Base-by-base conservation (phyloP, 37 sponge, comb jelly and placozoan species). In the Tethya wilhelma region DNA sequence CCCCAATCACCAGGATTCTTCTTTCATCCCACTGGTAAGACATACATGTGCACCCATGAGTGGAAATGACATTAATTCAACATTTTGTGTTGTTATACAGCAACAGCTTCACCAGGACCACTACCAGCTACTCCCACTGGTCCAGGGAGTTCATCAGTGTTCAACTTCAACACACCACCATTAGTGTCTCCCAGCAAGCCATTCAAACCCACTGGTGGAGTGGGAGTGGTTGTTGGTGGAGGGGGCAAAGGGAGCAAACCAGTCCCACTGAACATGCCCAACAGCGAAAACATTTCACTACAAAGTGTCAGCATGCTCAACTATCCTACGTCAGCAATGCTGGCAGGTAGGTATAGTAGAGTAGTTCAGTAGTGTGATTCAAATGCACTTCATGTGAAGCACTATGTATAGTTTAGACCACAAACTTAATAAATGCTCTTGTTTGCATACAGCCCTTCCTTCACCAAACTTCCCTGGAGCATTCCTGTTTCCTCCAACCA, bases 1-100 rank as follows among this genome's bases (percentile, higher is more conserved):
- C 86, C 86, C 29, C 86, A 53, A 6, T 86, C 86, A 56, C 86
- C 78, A 64, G 78, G 85, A 3, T 79, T 77, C 79, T 53, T 78
- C n/a, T 49, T 86, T 53, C 41, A 79, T 9, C 79, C 68, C 31
- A 62, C 74, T 45, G 79, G 86, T 86, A 59, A 44, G 56, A 73
- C 25, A 38, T 34, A 41, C 25, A 14, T 34, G 9, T 17, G 11
- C 14, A n/a, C 17, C n/a, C 19, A 8, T 25, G 20, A 42, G 7
- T 12, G 28, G 64, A 9, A 62, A 9, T 9, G 20, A 9, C 20
- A 62, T 62, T 19, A 7, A 62, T 14, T 62, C 8, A n/a, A 9
- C 28, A 62, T 62, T 25, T 25, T 26, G 23, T 40, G 19, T 44
- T 36, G 6, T 62, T n/a, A n/a, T 31, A 25, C 39, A 62, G 25